Conservation (phyloP, 2,888 invertebrate species). For the Drosophila subsilvestris region DNA sequence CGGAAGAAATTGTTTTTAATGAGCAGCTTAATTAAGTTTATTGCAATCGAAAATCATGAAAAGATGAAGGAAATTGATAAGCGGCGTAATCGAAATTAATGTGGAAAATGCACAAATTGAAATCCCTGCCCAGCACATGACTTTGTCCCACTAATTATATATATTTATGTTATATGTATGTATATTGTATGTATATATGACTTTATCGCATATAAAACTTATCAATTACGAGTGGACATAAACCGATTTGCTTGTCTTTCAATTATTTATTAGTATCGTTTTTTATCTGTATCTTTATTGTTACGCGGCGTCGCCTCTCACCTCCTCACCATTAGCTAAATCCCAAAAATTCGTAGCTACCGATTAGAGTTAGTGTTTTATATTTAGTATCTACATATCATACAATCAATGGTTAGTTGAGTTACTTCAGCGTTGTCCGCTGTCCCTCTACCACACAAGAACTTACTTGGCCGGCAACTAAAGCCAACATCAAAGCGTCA, state of each 20-base stretch:
- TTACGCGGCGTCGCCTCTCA: slow-evolving; percentile 51
- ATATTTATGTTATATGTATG: slow-evolving; percentile 26
- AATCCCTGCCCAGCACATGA: slow-evolving; percentile 42
- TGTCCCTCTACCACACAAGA: not conserved
- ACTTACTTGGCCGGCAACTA: slow-evolving; percentile 52
- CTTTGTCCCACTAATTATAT: slow-evolving; percentile 35
- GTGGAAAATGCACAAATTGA: not conserved
- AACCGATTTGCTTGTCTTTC: slow-evolving; percentile 71
- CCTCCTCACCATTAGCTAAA: slow-evolving; percentile 48
- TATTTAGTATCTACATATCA: slow-evolving; percentile 62
- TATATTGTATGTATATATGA: slow-evolving; percentile 54
- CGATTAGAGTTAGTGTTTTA: slow-evolving; percentile 52
- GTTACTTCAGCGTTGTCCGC: slow-evolving; percentile 13
- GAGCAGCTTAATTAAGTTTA: not conserved
- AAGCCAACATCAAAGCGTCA: slow-evolving; percentile 80
- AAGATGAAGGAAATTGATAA: not conserved
- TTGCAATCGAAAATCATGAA: not conserved
- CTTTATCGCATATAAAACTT: slow-evolving; percentile 68
- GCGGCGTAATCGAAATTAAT: no score
- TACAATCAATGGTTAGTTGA: slow-evolving; percentile 50
- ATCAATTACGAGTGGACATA: slow-evolving; percentile 68
- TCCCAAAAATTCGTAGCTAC: slow-evolving; percentile 66
- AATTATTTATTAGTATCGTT: slow-evolving; percentile 17
- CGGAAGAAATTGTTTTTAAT: slow-evolving; percentile 12
- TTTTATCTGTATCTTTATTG: slow-evolving; percentile 42